Base-by-base conservation (phyloP, 92 coral and sea anemone species). In the Blastomussa wellsi region DNA sequence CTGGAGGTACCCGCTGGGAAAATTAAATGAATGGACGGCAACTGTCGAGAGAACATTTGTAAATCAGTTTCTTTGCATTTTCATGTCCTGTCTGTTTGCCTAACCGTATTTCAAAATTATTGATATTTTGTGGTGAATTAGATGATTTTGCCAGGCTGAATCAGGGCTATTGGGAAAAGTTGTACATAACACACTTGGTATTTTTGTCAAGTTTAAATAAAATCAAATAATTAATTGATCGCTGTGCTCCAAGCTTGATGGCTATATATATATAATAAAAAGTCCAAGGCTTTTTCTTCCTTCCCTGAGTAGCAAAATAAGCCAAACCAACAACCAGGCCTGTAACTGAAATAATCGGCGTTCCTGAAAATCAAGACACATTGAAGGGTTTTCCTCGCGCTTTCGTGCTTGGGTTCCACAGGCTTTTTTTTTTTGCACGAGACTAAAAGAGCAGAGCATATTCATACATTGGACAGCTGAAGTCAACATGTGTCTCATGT, bases 161-260 rank as follows among this genome's bases (percentile, higher is more conserved):
- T n/a, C 68, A 62, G 68, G 68, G 28, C 17, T n/a, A 51, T 20
- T 51, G 57, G 7, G 0, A 14, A 26, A 62, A 11, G 13, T 60
- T 60, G 66, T 60, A 60, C 32, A 28, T 62, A 62, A 62, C 68
- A 62, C 62, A 74, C 79, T 31, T 14, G 22, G 38, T 44, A 74
- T 6, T 38, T 26, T 74, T 74, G 22, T 13, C 59, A 74, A 74
- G 78, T 74, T 74, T 29, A 42, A 42, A 74, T 74, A 74, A 74
- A 60, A n/a, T 60, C 65, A 74, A 42, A 47, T 39, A 33, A 60
- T 60, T 2, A 60, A 60, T n/a, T 60, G 7, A 60, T 60, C 12
- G 4, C 4, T 60, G 28, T 24, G 64, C 64, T 57, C 26, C 29
- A 22, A 57, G 64, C 26, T 22, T 57, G 44, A 41, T 41, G 44